A percentile compares a stretch with the other conserved stretches of the same genome.
phyloP scores from a whole-genome alignment of 2,797 vertebrate genomes.

The Fistularia tabacaria region DNA sequence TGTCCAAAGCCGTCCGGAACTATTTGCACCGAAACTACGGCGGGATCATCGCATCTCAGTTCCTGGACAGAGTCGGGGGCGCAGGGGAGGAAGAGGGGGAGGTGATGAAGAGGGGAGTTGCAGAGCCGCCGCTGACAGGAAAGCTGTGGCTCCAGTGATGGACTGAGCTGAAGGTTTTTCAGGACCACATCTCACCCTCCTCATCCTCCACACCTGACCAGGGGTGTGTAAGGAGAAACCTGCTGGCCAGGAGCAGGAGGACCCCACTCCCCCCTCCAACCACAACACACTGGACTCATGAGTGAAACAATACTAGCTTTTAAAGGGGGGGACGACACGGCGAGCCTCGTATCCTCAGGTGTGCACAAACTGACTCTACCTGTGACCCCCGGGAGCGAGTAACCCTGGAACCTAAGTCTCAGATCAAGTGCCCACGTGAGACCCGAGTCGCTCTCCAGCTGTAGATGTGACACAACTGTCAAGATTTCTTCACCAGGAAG shows the following conservation, averaged over 20 bases:
- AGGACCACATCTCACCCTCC: neutral
- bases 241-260: no score
- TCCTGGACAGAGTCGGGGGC: conserved; percentile 60
- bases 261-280: no score
- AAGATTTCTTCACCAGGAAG: conserved; percentile 58
- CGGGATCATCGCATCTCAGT: conserved; percentile 47
- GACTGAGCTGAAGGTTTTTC: conserved; percentile 56
- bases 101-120: conserved; percentile 48
- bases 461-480: conserved; percentile 57
- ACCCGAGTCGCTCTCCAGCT: conserved; percentile 37
- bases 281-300: conserved; percentile 34
- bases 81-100: conserved; percentile 55
- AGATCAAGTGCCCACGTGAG: conserved; percentile 57
- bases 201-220: neutral
- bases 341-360: conserved; percentile 57
- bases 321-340: conserved; percentile 26
- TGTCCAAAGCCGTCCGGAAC: conserved; percentile 57
- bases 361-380: conserved; percentile 62
- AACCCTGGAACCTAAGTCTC: conserved; percentile 47
- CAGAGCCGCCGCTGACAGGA: conserved; percentile 40
- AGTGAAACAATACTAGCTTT: conserved; percentile 29
- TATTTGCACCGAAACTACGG: conserved; percentile 43
- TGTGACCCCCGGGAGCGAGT: conserved; percentile 34
- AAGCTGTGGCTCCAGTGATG: conserved; percentile 54
- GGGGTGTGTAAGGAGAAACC: no score